These are phyloP conservation scores for Nothobranchius kuhntae DNA, from an alignment of 2,113 vertebrate species.

Conservation along the genomic window DNA sequence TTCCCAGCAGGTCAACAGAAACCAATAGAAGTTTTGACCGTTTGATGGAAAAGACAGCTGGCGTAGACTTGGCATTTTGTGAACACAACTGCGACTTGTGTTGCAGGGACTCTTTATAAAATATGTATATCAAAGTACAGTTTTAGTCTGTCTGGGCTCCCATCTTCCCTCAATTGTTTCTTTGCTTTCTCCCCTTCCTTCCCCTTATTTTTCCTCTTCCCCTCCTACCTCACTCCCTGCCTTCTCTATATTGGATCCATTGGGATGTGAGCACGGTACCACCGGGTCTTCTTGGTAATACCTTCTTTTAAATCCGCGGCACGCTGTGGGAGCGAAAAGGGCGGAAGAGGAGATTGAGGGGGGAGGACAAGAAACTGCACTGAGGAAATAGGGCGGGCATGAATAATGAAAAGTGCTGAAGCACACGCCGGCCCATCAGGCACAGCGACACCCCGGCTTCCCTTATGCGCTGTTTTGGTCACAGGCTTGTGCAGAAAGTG, in stretches of 20 bases:
- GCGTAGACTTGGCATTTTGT: background rate
- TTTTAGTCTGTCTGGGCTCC: background rate
- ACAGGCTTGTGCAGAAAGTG: conserved; percentile 36
- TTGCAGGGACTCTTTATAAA: conserved; percentile 7
- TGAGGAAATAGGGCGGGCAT: conserved; percentile 52
- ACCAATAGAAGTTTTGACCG: no score
- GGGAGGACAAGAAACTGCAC: conserved; percentile 26
- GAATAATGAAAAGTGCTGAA: conserved; percentile 78
- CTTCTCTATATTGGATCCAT: conserved; percentile 29
- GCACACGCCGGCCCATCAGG: conserved; percentile 54
- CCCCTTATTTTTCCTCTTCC: background rate
- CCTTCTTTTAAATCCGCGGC: conserved; percentile 73
- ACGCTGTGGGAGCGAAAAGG: conserved; percentile 49
- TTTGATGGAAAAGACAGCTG: no score
- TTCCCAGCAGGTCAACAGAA: no score
- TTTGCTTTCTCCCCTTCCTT: background rate
- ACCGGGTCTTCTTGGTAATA: conserved; percentile 59
- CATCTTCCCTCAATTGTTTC: conserved; percentile 1
- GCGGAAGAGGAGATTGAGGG: conserved; percentile 54
- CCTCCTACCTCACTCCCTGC: conserved; percentile 6
- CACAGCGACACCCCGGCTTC: conserved; percentile 54
- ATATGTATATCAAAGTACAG: conserved; percentile 11
- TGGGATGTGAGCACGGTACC: conserved; percentile 40
- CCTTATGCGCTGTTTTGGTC: conserved; percentile 65
- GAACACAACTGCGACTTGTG: conserved; percentile 6